Evolutionary conservation across 2,797 vertebrate genomes (phyloP), one percentile per base, ranked within the genome.

Genomic region (Fundulus diaphanus): DNA sequence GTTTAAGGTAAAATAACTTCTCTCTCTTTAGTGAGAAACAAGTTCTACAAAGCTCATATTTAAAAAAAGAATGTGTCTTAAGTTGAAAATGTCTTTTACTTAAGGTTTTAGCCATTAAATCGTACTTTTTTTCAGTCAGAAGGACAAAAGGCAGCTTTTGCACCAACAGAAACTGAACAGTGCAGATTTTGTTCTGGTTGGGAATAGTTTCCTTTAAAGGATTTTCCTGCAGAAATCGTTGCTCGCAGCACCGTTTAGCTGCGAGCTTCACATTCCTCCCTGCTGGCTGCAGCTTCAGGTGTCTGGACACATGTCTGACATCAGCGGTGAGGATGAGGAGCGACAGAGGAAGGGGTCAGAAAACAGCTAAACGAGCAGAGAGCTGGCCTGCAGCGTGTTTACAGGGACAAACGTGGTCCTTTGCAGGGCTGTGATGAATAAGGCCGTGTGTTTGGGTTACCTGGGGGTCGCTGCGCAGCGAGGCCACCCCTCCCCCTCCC

Each of bases 381-480:
- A 37, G 20, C 18, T 37, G 20, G 20, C 5, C 33, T 63, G 59
- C 29, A 35, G 18, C 20, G n/a, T 33, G 7, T 33, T 8, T 3
- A 20, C 15, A 20, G 29, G 16, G 5, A 9, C 31, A 59, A 59
- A n/a, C n/a, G n/a, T n/a, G n/a, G n/a, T n/a, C n/a, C n/a, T n/a
- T n/a, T n/a, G n/a, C n/a, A n/a, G n/a, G n/a, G n/a, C n/a, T n/a
- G n/a, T n/a, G n/a, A n/a, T n/a, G n/a, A 42, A 42, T 42, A 42
- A 42, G 40, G 40, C 7, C 11, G n/a, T 27, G 52, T 27, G 52
- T 27, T 63, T 37, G 27, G 68, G 72, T 73, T 94, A 96, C 96
- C 95, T 98, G 96, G 80, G 96, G 96, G 89, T 97, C 96, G 80
- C 95, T 97, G 92, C 96, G 95, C 49, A 97, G 87, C 24, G 96